Base-by-base conservation (phyloP, 1,140 invertebrate genomes). In the Cotesia chilonis region DNA sequence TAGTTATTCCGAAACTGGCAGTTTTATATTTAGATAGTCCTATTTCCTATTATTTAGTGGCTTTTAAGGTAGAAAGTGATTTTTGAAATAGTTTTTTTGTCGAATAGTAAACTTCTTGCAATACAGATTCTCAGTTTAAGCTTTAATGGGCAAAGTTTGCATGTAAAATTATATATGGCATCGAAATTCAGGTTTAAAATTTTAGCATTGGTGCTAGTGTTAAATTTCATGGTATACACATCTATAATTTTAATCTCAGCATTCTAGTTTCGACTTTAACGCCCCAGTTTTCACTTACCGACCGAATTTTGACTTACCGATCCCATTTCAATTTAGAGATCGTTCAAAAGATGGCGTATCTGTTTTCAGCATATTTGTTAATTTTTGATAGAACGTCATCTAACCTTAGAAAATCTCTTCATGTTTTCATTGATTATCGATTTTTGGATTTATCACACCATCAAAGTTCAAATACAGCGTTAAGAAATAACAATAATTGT, bases 151-250 rank as follows among this genome's bases (percentile, higher is more conserved):
- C 55, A 59, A 59, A 59, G 14, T 20, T 59, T 59, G 55, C 12
- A n/a, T 59, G 55, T 59, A 17, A 59, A 59, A 59, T 59, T 59
- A 59, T 59, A 59, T 12, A 20, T 59, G 28, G 55, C 7, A 59
- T 59, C 55, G 55, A 59, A 20, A 59, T 59, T 35, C 10, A n/a
- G 28, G 4, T 12, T 9, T 3, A 12, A 59, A 59, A 59, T 59
- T 59, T 59, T 4, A 59, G 55, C 17, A n/a, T 59, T 12, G 7
- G 55, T n/a, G 9, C 5, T 59, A 59, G 55, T n/a, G 10, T 59
- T 59, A 20, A 17, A 59, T 59, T 59, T 59, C 9, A 59, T 35
- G 14, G 28, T 59, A 59, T n/a, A 59, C 9, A 59, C 28, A 35
- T 59, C 28, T 59, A 59, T 59, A 59, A 59, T 59, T 59, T 35